Conservation (phyloP, 1,140 invertebrate species). For the Goniozus legneri region DNA sequence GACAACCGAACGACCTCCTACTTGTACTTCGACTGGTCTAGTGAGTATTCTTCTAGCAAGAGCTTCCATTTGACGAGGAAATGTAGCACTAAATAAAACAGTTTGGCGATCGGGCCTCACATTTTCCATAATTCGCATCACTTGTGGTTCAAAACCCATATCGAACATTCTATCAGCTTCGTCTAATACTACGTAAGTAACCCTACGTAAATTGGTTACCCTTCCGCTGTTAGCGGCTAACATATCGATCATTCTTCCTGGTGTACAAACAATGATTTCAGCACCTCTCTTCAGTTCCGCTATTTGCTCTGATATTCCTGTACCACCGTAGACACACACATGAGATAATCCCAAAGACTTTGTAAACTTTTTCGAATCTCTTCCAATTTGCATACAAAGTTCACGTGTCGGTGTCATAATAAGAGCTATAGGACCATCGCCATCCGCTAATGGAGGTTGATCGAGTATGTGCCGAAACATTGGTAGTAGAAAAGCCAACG, state of each 20-base stretch:
- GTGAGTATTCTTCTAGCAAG: constrained; percentile 89
- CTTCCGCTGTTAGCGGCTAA: constrained; percentile 94
- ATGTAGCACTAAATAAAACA: constrained; percentile 98
- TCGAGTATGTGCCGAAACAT: constrained; percentile 98
- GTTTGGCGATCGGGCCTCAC: constrained; percentile 96
- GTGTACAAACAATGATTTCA: constrained; percentile 98
- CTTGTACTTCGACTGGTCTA: constrained; percentile 96
- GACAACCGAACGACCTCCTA: constrained; percentile 96
- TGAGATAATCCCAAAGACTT: constrained; percentile 82
- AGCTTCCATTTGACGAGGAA: constrained; percentile 98
- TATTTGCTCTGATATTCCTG: constrained; percentile 95
- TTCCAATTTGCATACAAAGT: constrained; percentile 97
- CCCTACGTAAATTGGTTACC: constrained; percentile 92
- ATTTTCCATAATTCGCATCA: constrained; percentile 97
- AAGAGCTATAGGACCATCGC: constrained; percentile 93
- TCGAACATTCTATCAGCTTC: constrained; percentile 99
- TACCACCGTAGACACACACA: constrained; percentile 98
- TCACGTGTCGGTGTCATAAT: constrained; percentile 99
- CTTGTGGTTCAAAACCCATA: constrained; percentile 99
- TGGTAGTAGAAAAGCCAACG: constrained; percentile 94
- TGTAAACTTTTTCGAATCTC: constrained; percentile 95
- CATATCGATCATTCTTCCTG: constrained; percentile 99
- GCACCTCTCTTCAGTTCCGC: constrained; percentile 96
- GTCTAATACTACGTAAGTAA: constrained; percentile 96
- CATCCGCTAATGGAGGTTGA: constrained; percentile 88